Evolutionary conservation across 2,113 vertebrate species (phyloP).

Genomic region (Vanacampus margaritifer): DNA sequence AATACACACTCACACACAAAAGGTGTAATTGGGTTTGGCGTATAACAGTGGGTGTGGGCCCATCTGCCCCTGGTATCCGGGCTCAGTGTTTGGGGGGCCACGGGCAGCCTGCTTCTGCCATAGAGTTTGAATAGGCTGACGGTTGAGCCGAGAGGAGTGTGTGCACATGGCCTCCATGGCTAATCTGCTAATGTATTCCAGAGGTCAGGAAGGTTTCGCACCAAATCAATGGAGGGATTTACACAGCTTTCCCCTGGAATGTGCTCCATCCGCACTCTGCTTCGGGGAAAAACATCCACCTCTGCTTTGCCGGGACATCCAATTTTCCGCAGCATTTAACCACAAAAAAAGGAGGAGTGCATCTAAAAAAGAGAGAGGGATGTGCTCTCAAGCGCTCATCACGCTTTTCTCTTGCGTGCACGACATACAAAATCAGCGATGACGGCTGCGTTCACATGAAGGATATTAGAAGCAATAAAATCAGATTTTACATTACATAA

Average conservation of each 20-base stretch:
- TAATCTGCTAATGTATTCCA: slow-evolving; percentile 80
- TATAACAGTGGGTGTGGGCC: slow-evolving; percentile 26
- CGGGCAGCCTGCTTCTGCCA: slow-evolving; percentile 36
- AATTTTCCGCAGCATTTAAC: slow-evolving; percentile 74
- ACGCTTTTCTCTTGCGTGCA: slow-evolving; percentile 23
- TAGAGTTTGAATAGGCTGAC: slow-evolving; percentile 50
- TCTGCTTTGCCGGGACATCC: slow-evolving; percentile 59
- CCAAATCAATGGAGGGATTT: slow-evolving; percentile 79
- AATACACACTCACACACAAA: slow-evolving; percentile 13
- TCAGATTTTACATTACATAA: background rate
- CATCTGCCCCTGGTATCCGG: slow-evolving; percentile 51
- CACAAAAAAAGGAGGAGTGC: slow-evolving; percentile 48
- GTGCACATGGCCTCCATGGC: slow-evolving; percentile 58
- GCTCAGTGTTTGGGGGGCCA: slow-evolving; percentile 38
- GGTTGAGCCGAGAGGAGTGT: slow-evolving; percentile 51
- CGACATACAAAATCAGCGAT: slow-evolving; percentile 18
- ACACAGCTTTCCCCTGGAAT: slow-evolving; percentile 76
- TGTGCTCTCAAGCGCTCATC: slow-evolving; percentile 31
- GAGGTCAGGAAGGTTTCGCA: slow-evolving; percentile 75
- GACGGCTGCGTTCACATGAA: background rate
- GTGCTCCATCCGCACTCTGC: slow-evolving; percentile 67
- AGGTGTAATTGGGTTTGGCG: slow-evolving; percentile 44
- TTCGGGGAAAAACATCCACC: slow-evolving; percentile 65
- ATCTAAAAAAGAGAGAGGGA: slow-evolving; percentile 24
- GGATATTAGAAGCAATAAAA: background rate